Conservation (phyloP, 2,113 vertebrate species). For the Microcebus murinus region DNA sequence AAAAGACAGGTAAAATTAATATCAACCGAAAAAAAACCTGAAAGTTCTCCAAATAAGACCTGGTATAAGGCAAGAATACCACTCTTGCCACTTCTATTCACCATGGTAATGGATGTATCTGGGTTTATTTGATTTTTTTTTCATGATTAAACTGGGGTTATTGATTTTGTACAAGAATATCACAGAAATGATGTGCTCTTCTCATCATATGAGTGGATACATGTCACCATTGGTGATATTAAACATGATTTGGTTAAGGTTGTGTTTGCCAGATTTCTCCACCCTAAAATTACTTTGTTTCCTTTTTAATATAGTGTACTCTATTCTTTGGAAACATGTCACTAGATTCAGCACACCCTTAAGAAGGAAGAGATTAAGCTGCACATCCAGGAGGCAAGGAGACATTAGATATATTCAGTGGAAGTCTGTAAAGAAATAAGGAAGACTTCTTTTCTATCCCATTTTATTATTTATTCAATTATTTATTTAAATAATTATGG, state of each 20-base stretch:
- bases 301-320: neutral
- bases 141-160: neutral
- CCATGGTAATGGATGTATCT: no score
- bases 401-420: neutral
- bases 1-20: no score
- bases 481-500: neutral
- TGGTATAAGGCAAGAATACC: no score
- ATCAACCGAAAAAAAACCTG: no score
- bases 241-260: neutral
- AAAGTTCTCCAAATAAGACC: no score
- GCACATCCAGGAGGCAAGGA: neutral
- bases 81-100: no score
- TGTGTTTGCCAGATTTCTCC: neutral
- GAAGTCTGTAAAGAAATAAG: neutral
- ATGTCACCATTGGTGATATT: neutral
- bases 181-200: neutral
- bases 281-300: neutral
- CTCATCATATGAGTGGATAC: neutral
- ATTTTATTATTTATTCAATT: neutral
- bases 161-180: neutral
- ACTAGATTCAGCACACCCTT: neutral
- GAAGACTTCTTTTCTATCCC: neutral
- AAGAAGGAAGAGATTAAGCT: neutral
- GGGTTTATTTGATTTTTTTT: no score
- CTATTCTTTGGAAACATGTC: neutral